Percentiles rank a stretch among this genome's conserved stretches.
phyloP scores from a whole-genome alignment of 2,113 vertebrate genomes.

The Plecotus auritus region DNA sequence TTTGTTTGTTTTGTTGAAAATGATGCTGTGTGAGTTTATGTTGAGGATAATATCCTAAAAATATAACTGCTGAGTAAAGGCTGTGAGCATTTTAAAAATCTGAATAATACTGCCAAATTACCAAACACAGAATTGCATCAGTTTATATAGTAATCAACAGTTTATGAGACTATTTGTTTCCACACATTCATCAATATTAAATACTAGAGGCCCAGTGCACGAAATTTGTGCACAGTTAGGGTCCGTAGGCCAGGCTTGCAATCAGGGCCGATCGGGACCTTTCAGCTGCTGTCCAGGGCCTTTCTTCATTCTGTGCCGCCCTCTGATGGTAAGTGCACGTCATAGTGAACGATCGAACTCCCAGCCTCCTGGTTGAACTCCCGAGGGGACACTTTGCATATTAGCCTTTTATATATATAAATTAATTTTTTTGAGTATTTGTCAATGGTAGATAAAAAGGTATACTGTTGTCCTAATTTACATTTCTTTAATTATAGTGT shows the following conservation, averaged over 20 bases:
- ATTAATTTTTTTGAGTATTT: neutral
- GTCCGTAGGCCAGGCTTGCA: no score
- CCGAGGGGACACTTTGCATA: no score
- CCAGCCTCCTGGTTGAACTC: no score
- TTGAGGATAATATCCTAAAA: neutral
- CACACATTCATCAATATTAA: neutral
- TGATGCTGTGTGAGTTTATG: neutral
- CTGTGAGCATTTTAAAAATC: neutral
- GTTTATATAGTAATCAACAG: neutral
- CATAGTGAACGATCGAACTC: no score
- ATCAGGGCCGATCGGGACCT: no score
- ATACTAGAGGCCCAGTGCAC: neutral
- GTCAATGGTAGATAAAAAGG: neutral
- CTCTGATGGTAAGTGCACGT: no score
- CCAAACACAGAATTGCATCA: neutral
- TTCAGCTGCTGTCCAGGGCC: no score
- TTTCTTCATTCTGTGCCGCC: no score
- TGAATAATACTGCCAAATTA: neutral
- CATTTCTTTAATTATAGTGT: neutral
- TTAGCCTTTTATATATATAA: no score
- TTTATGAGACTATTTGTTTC: neutral
- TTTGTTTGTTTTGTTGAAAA: neutral
- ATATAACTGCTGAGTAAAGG: neutral
- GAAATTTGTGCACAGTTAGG: no score
- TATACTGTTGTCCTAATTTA: neutral